Conservation (phyloP, 2,113 vertebrate genomes). For the Halichoerus grypus region DNA sequence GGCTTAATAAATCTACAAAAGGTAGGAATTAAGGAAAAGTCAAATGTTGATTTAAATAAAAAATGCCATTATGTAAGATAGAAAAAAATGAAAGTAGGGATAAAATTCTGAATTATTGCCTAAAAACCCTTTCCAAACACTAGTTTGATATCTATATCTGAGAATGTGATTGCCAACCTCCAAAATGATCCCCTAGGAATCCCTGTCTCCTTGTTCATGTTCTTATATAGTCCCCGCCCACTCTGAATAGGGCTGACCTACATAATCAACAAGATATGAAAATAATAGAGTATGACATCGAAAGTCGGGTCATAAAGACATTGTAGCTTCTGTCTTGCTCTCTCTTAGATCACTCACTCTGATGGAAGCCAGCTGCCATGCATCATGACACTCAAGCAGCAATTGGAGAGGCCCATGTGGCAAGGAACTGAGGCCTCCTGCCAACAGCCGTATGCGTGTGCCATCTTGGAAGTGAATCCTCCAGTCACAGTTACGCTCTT, state of each 20-base stretch:
- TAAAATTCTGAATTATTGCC: conserved; percentile 48
- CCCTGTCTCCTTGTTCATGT: not conserved
- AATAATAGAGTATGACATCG: not conserved
- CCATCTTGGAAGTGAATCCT: not conserved
- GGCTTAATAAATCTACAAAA: conserved; percentile 52
- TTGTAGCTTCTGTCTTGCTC: conserved; percentile 24
- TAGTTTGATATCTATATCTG: conserved; percentile 7
- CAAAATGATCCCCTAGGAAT: not conserved
- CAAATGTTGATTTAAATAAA: conserved; percentile 52
- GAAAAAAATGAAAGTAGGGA: conserved; percentile 43
- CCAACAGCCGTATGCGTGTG: not conserved
- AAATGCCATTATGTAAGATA: conserved; percentile 4
- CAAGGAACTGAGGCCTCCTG: not conserved
- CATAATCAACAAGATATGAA: not conserved
- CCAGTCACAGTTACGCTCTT: not conserved
- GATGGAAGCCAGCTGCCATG: not conserved
- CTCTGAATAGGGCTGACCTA: not conserved
- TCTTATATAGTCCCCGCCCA: not conserved
- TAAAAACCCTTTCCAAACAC: conserved; percentile 45
- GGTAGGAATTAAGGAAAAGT: conserved; percentile 28
- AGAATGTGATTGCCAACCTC: conserved; percentile 26
- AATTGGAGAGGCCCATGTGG: not conserved
- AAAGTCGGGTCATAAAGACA: not conserved
- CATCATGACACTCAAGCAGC: not conserved
- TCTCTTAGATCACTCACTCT: not conserved